Conservation (phyloP, 2,888 invertebrate species). For the Halictus ligatus region DNA sequence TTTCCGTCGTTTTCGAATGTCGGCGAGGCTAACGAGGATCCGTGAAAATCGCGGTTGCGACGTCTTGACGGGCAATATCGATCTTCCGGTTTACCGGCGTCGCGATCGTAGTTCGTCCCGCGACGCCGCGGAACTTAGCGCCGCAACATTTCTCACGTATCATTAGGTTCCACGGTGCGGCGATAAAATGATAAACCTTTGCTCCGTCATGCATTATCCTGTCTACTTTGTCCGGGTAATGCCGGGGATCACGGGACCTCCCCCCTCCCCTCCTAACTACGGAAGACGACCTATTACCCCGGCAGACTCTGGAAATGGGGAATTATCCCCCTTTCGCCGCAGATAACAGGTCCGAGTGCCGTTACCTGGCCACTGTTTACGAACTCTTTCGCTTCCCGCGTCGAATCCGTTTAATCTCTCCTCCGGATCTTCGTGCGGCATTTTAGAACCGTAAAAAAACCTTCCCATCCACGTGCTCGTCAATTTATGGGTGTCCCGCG, state of each 20-base stretch:
- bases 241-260: slow-evolving; percentile 14
- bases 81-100: slow-evolving; percentile 13
- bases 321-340: slow-evolving; percentile 22
- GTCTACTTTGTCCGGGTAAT: slow-evolving; percentile 49
- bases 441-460: neutral
- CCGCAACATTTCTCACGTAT: slow-evolving; percentile 63
- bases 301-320: slow-evolving; percentile 42
- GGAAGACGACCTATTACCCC: slow-evolving; percentile 49
- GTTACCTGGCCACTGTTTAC: slow-evolving; percentile 27
- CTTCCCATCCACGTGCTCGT: neutral
- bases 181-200: slow-evolving; percentile 70
- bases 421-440: neutral
- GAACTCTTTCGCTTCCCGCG: neutral
- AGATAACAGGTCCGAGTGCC: slow-evolving; percentile 19
- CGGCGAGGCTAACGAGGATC: neutral
- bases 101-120: neutral
- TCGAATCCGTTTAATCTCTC: slow-evolving; percentile 45
- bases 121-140: slow-evolving; percentile 17
- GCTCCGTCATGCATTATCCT: slow-evolving; percentile 52
- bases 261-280: slow-evolving; percentile 18
- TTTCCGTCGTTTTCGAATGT: slow-evolving; percentile 9
- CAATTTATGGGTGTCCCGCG: neutral
- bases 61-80: slow-evolving; percentile 6
- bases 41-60: neutral
- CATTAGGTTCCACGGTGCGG: slow-evolving; percentile 51